phyloP scores from a whole-genome alignment of 1,140 invertebrate species.

The Maconellicoccus hirsutus region DNA sequence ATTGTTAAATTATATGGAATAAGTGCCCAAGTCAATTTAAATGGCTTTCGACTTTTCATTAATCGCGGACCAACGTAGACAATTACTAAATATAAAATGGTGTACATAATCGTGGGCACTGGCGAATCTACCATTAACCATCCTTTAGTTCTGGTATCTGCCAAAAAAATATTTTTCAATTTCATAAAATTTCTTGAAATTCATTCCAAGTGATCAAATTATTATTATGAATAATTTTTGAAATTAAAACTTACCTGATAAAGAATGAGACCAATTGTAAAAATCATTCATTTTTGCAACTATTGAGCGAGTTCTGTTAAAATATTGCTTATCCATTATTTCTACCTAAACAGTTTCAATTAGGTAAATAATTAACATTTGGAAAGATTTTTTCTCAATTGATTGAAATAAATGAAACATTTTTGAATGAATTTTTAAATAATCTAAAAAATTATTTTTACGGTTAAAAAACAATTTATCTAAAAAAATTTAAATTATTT shows the following conservation, averaged over 20 bases:
- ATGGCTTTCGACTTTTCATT: conserved; percentile 69
- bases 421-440: no score
- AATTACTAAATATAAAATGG: conserved; percentile 64
- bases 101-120: conserved; percentile 59
- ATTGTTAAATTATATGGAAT: conserved; percentile 77
- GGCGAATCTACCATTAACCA: conserved; percentile 80
- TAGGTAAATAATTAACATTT: not conserved
- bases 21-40: conserved; percentile 62
- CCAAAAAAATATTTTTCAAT: conserved; percentile 35
- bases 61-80: conserved; percentile 69
- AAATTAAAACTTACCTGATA: conserved; percentile 6
- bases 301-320: not conserved
- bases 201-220: no score
- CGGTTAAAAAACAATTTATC: no score
- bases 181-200: no score
- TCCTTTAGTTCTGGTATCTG: conserved; percentile 68
- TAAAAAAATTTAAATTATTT: no score
- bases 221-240: not conserved
- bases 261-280: conserved; percentile 1
- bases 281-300: conserved; percentile 10
- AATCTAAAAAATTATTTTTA: no score
- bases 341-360: not conserved
- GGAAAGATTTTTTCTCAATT: no score
- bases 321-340: not conserved
- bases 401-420: no score